Evolutionary conservation across 2,797 vertebrate species (phyloP), one percentile per base, ranked within the genome.

Genomic region (Scomberomorus guttatus): DNA sequence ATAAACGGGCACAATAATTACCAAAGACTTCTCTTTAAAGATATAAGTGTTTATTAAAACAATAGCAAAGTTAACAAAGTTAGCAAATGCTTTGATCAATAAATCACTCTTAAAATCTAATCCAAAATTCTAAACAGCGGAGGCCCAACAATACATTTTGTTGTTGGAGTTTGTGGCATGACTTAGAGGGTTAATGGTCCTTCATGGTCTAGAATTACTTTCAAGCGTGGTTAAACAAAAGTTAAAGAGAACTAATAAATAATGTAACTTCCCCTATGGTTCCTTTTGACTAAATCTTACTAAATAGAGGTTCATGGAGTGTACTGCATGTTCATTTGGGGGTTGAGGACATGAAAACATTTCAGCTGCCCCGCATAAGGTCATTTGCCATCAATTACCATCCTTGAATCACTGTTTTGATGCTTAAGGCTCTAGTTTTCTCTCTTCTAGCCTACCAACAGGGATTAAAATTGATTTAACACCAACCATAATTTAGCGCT

Each of bases 401-500:
- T 51, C 71, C 32, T 57, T 37, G 57, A 34, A 46, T n/a, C 20
- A 3, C 42, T 72, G 52, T 72, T 81, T 61, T 80, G 56, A 70
- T 9, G 17, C 34, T 66, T 6, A 34, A 20, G 17, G 67, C 48
- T 6, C 55, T 3, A 1, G 50, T 67, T 66, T 75, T 57, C 34
- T 55, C 27, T 65, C 54, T 51, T 79, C 22, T 25, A 4, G 34
- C 55, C 37, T 6, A 42, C 22, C 65, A 25, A 58, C 61, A 67
- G 42, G 73, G 24, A 68, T 1, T 2, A 52, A 6, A 37, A 90
- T 89, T 80, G 87, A 91, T 91, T 83, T 77, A 63, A 74, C 80
- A 83, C 80, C 61, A 39, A 65, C 79, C 70, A 69, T 89, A 87
- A 76, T 54, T 72, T 70, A 48, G 17, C 6, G 60, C 73, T 63